phyloP scores from a whole-genome alignment of 1,140 invertebrate genomes.

The Steinernema feltiae region DNA sequence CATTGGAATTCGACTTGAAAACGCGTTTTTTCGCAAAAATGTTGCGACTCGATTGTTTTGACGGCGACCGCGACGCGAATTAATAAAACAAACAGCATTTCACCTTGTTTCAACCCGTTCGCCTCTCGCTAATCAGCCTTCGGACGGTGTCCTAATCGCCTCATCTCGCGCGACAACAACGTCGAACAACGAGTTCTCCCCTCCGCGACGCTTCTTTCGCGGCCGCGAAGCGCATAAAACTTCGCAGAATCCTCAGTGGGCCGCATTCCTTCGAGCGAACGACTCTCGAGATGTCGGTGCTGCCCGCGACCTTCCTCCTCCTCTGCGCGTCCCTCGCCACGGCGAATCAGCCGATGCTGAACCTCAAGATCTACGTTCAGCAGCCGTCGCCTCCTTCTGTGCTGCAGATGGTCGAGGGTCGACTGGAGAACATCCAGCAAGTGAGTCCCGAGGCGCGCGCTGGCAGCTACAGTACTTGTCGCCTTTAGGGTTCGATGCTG shows the following conservation, averaged over 20 bases:
- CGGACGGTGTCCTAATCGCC: not conserved
- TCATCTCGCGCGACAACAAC: not conserved
- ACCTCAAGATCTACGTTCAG: not conserved
- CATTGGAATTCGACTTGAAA: too few relatives aligned
- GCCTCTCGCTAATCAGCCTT: not conserved
- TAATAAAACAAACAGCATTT: not conserved
- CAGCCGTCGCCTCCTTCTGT: conserved; percentile 25
- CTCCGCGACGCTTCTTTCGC: not conserved
- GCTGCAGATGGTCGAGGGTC: conserved; percentile 33
- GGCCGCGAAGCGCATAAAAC: not conserved
- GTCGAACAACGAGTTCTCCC: not conserved
- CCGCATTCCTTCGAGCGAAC: not conserved
- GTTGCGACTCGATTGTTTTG: too few relatives aligned
- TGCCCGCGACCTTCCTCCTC: not conserved
- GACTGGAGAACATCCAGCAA: conserved; percentile 30
- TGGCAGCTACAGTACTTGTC: not conserved
- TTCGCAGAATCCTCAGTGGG: not conserved
- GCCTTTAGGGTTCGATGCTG: conserved; percentile 32
- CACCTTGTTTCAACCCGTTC: not conserved
- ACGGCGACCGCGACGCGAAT: not conserved
- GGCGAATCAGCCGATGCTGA: not conserved
- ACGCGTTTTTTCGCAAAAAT: too few relatives aligned
- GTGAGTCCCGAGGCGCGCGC: conserved; percentile 20
- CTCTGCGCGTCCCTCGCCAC: not conserved
- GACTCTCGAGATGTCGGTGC: not conserved